Evolutionary conservation across 2,888 invertebrate species (phyloP), one percentile per base, ranked within the genome.

Genomic region (Pimpla rufipes): DNA sequence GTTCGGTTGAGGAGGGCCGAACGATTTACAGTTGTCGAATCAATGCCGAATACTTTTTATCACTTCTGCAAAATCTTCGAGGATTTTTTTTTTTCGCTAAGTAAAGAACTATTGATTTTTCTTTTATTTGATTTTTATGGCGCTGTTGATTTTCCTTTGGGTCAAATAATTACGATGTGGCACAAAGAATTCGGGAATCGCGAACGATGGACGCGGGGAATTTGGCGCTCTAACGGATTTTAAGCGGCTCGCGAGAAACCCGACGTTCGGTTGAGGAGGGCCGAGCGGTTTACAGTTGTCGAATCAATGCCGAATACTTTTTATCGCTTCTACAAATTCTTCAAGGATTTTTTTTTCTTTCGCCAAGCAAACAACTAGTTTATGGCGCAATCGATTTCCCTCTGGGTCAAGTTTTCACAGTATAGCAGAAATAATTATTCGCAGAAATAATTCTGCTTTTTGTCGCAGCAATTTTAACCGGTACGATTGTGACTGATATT

Each of bases 121-220:
- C 45, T 45, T 45, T 18, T 18, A 7, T 50, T 7, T 7, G 18
- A 50, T n/a, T n/a, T n/a, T n/a, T n/a, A n/a, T n/a, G n/a, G n/a
- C n/a, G n/a, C n/a, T n/a, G n/a, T n/a, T n/a, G n/a, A n/a, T n/a
- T n/a, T n/a, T n/a, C n/a, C n/a, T n/a, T n/a, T n/a, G n/a, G n/a
- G n/a, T n/a, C n/a, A n/a, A n/a, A n/a, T n/a, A n/a, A n/a, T n/a
- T n/a, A n/a, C n/a, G n/a, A n/a, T n/a, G n/a, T n/a, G n/a, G n/a
- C n/a, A n/a, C n/a, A n/a, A n/a, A n/a, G n/a, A n/a, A n/a, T 59
- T 8, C 29, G 45, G 16, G 59, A 35, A 59, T 45, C 35, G 45
- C 62, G 35, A n/a, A n/a, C n/a, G n/a, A n/a, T n/a, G n/a, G n/a
- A n/a, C n/a, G 13, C 67, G 75, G 70, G 73, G 75, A 77, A 80